Conservation (phyloP, 2,888 invertebrate genomes). For the Chorisops tibialis region DNA sequence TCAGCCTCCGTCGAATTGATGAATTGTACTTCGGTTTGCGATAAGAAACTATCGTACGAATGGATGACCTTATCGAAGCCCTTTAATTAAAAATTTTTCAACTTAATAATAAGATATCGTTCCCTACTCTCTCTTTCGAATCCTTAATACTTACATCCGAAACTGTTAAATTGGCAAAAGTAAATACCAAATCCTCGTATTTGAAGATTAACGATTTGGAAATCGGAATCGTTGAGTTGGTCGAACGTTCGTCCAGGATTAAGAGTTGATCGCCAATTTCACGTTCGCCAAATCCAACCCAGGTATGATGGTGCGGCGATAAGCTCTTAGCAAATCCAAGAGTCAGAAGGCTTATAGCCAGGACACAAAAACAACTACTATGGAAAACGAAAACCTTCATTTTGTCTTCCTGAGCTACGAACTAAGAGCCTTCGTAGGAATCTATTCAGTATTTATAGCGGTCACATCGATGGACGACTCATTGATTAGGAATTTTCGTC, state of each 20-base stretch:
- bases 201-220: conserved; percentile 17
- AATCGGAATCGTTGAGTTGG: conserved; percentile 14
- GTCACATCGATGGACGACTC: not conserved
- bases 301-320: not conserved
- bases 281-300: conserved; percentile 27
- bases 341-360: too few relatives aligned
- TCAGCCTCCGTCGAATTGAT: conserved; percentile 22
- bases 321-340: not conserved
- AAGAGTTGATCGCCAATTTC: conserved; percentile 19
- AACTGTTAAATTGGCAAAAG: conserved; percentile 25
- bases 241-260: conserved; percentile 22
- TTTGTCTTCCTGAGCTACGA: not conserved
- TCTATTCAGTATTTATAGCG: conserved; percentile 2
- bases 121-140: not conserved
- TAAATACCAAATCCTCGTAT: conserved; percentile 26
- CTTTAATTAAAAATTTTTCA: conserved; percentile 6
- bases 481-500: not conserved
- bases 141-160: conserved; percentile 19
- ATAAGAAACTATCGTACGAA: conserved; percentile 23
- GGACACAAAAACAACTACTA: not conserved
- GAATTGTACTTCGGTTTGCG: conserved; percentile 26
- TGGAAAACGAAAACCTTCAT: not conserved
- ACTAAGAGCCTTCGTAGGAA: not conserved
- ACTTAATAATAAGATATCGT: too few relatives aligned
- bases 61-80: conserved; percentile 26